phyloP scores from a whole-genome alignment of 2,113 vertebrate genomes.

The Poecilia latipinna region DNA sequence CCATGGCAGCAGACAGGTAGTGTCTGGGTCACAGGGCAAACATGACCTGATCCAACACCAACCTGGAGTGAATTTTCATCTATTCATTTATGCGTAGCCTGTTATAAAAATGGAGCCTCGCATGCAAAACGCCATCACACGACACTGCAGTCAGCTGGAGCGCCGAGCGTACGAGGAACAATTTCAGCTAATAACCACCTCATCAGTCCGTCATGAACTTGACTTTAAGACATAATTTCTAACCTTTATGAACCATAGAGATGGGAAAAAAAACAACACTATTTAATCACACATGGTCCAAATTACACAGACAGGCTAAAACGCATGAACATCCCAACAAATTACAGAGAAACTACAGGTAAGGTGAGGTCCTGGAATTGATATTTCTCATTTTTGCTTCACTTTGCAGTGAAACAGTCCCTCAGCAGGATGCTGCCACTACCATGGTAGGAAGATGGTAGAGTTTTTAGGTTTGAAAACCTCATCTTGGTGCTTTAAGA shows the following conservation, averaged over 20 bases:
- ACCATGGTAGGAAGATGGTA: no score
- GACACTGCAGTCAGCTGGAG: background rate
- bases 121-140: no score
- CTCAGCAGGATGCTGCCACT: no score
- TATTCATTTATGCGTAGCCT: background rate
- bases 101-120: background rate
- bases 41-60: constrained; percentile 69
- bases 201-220: background rate
- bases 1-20: constrained; percentile 81
- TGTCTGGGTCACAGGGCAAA: constrained; percentile 81
- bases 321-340: no score
- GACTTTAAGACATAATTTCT: background rate
- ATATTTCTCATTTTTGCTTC: no score
- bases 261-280: no score
- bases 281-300: background rate
- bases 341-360: no score
- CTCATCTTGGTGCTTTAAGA: no score
- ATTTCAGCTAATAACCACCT: background rate
- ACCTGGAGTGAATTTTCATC: constrained; percentile 33
- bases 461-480: no score
- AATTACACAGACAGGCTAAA: background rate
- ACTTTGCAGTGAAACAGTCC: no score
- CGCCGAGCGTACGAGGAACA: background rate
- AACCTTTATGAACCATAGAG: background rate
- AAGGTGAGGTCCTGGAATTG: no score